phyloP scores from a whole-genome alignment of 30 jellyfish, hydroid and myxozoan genomes.

The Cassiopea xamachana region DNA sequence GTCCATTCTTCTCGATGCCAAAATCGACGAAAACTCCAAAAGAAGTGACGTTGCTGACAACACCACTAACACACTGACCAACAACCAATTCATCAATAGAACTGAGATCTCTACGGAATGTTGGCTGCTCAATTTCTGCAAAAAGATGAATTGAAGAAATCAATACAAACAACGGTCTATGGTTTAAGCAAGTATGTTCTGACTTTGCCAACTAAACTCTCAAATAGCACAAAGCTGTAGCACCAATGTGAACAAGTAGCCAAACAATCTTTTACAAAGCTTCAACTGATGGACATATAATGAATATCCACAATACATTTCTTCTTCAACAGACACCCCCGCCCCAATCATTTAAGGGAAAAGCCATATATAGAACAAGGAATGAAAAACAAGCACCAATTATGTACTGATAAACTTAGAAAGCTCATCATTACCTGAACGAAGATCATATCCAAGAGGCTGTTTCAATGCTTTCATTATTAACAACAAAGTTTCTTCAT shows the following conservation, averaged over 20 bases:
- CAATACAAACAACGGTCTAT: background rate
- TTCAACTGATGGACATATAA: too few relatives aligned
- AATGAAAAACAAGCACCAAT: too few relatives aligned
- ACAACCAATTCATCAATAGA: constrained; percentile 52
- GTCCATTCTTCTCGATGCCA: constrained; percentile 76
- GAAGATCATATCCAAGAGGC: constrained; percentile 76
- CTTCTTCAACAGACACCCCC: too few relatives aligned
- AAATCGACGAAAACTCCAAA: constrained; percentile 94
- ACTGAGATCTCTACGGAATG: constrained; percentile 65
- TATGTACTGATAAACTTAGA: too few relatives aligned
- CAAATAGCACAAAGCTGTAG: too few relatives aligned
- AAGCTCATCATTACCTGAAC: constrained; percentile 67
- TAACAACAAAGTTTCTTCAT: constrained; percentile 69
- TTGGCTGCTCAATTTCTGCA: constrained; percentile 83
- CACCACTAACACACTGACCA: constrained; percentile 78
- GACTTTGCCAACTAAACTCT: too few relatives aligned
- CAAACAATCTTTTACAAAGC: too few relatives aligned
- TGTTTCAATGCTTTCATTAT: constrained; percentile 77
- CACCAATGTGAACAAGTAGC: too few relatives aligned
- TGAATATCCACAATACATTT: too few relatives aligned
- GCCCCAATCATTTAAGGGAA: too few relatives aligned
- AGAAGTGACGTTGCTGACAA: constrained; percentile 79
- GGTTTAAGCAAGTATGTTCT: too few relatives aligned
- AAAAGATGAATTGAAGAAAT: background rate
- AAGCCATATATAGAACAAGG: too few relatives aligned